Conservation (phyloP, 2,888 invertebrate species). For the Nebria brevicollis region DNA sequence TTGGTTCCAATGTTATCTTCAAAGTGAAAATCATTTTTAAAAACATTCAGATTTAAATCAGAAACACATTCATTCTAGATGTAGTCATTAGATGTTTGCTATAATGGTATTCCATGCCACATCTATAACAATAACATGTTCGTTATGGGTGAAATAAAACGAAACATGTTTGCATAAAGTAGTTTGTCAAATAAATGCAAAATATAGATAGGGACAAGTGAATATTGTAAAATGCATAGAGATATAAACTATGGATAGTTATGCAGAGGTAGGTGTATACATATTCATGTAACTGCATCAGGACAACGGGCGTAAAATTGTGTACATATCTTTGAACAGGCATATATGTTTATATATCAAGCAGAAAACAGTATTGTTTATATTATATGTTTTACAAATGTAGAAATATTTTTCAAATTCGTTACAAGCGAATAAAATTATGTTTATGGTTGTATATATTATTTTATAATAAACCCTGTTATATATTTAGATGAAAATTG, state of each 20-base stretch:
- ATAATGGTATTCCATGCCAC: background rate
- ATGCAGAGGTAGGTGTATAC: constrained; percentile 1
- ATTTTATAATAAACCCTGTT: background rate
- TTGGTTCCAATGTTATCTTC: too few relatives aligned
- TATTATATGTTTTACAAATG: background rate
- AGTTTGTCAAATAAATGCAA: constrained; percentile 1
- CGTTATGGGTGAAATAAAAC: background rate
- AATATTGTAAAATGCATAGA: background rate
- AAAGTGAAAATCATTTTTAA: too few relatives aligned
- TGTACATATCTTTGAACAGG: background rate
- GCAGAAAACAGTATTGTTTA: background rate
- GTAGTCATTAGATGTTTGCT: too few relatives aligned
- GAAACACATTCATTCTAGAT: too few relatives aligned
- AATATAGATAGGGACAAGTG: background rate
- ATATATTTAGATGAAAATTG: background rate
- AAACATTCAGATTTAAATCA: too few relatives aligned
- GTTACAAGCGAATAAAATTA: background rate
- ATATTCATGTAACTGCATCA: background rate
- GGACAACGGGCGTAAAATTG: background rate
- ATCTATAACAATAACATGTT: background rate
- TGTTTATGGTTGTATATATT: background rate
- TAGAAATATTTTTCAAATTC: background rate
- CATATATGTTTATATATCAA: background rate
- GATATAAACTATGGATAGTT: background rate
- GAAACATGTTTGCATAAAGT: background rate